Percentiles rank a stretch among this genome's conserved stretches.
These are phyloP conservation scores for Entomyzon cyanotis DNA, from an alignment of 2,113 vertebrate genomes.

Conservation along the genomic window DNA sequence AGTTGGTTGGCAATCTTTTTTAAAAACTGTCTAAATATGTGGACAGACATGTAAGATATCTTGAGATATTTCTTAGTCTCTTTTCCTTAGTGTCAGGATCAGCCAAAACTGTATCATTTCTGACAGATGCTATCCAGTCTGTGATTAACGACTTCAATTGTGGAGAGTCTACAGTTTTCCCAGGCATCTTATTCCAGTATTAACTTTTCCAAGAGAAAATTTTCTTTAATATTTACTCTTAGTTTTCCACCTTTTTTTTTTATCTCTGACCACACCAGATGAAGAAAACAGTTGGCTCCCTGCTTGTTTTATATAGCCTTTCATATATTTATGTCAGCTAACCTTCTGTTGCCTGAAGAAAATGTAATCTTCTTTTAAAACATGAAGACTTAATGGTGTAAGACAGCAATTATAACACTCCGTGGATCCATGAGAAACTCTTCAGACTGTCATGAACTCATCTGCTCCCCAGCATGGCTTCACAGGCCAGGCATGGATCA, in stretches of 20 bases:
- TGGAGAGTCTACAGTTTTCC: neutral
- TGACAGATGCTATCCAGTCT: neutral
- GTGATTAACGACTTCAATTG: neutral
- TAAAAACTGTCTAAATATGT: neutral
- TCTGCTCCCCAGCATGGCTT: neutral
- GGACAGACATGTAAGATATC: neutral
- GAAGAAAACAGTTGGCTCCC: neutral
- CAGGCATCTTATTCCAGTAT: neutral
- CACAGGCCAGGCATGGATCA: neutral
- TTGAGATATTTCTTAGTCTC: neutral
- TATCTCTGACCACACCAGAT: neutral
- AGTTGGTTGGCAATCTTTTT: neutral
- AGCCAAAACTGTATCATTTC: neutral
- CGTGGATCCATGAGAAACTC: neutral
- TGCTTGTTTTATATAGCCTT: neutral
- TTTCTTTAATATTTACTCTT: neutral
- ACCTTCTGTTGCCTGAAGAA: neutral
- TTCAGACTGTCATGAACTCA: neutral
- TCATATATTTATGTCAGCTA: neutral
- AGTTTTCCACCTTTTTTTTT: neutral
- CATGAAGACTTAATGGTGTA: fast-evolving
- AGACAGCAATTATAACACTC: neutral
- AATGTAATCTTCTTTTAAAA: neutral
- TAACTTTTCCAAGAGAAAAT: neutral
- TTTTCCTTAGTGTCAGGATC: neutral